A percentile compares a stretch with the other conserved stretches of the same genome.
Evolutionary conservation across 2,113 vertebrate species (phyloP).

Genomic region (Ginglymostoma cirratum): DNA sequence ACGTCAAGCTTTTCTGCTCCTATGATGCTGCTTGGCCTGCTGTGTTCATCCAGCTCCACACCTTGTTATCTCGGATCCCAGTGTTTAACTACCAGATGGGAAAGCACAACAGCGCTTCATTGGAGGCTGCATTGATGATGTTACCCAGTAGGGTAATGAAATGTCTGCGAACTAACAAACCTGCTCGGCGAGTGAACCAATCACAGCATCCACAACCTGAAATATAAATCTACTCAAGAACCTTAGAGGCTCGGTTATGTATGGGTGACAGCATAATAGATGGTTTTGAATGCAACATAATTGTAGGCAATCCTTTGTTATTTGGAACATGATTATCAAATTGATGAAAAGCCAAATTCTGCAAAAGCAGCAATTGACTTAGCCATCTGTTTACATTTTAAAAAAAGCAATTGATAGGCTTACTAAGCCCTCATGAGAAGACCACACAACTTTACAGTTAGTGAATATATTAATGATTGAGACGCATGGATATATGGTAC

Average conservation of each 20-base stretch:
- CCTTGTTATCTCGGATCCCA: no score
- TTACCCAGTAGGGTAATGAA: no score
- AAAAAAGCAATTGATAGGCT: background rate
- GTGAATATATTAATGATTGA: background rate
- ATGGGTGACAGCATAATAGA: background rate
- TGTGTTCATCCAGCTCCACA: no score
- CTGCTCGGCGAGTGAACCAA: no score
- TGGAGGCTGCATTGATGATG: no score
- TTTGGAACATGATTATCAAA: background rate
- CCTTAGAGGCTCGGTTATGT: background rate
- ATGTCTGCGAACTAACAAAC: no score
- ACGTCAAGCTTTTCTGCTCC: no score
- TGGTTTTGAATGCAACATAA: background rate
- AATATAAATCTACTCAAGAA: no score
- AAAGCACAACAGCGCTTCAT: no score
- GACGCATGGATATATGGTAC: background rate
- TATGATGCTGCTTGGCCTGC: no score
- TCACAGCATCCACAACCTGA: no score
- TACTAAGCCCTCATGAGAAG: background rate
- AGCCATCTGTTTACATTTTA: background rate
- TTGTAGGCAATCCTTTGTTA: background rate
- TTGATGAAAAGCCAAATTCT: background rate
- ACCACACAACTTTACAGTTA: background rate
- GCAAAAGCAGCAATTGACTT: background rate
- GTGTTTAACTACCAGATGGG: no score